These are phyloP conservation scores for Cinara cedri DNA, from an alignment of 2,888 invertebrate species.

Conservation along the genomic window DNA sequence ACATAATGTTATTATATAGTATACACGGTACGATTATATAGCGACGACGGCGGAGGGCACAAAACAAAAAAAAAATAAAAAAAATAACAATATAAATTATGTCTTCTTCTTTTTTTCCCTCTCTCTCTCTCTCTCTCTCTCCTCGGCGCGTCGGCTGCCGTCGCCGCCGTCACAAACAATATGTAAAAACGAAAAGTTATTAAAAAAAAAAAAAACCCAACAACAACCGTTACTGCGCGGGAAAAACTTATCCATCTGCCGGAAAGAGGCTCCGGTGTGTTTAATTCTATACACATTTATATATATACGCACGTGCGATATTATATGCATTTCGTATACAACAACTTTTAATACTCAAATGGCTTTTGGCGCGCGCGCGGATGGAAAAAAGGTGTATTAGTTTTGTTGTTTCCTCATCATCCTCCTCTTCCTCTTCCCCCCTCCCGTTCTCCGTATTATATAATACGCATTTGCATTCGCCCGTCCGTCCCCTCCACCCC, in stretches of 20 bases:
- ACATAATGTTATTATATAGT: no score
- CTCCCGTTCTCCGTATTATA: no score
- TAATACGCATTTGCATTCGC: conserved; percentile 39
- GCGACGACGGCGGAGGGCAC: conserved; percentile 38
- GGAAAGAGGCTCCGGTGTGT: conserved; percentile 54
- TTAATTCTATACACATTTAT: conserved; percentile 51
- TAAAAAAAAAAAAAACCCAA: conserved; percentile 28
- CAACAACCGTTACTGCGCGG: conserved; percentile 39
- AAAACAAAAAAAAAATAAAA: no score
- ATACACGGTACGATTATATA: not conserved
- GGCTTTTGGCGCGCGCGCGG: conserved; percentile 30
- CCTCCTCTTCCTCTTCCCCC: no score
- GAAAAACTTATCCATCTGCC: conserved; percentile 52
- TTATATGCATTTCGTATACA: not conserved
- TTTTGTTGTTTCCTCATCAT: conserved; percentile 16
- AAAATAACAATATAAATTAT: conserved; percentile 52
- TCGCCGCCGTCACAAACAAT: conserved; percentile 49
- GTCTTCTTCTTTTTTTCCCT: conserved; percentile 25
- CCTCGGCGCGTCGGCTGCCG: not conserved
- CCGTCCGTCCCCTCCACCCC: not conserved
- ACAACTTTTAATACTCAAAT: conserved; percentile 56
- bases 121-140: no score
- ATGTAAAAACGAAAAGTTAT: conserved; percentile 57
- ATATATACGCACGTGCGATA: no score
- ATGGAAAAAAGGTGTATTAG: conserved; percentile 55